Evolutionary conservation across 2,113 vertebrate genomes (phyloP), one percentile per base, ranked within the genome.

Genomic region (Chrysochloris asiatica): DNA sequence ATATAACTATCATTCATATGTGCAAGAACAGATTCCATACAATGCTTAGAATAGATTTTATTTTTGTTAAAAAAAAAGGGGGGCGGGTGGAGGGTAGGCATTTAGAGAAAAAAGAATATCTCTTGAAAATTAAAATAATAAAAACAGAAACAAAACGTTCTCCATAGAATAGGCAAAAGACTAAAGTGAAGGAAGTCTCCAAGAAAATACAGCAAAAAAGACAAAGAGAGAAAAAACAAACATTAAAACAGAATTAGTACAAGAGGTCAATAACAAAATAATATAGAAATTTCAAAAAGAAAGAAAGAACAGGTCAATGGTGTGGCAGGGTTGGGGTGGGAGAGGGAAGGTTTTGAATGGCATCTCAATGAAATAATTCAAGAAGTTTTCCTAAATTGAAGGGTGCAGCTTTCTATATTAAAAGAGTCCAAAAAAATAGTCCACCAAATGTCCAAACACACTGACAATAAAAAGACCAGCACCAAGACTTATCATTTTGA

Each of bases 11-110:
- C 38, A 63, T 48, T n/a, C 61, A n/a, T 36, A 82, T n/a, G n/a
- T 9, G 48, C 71, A 86, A 72, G 61, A 81, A 89, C 19, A 63
- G 14, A 85, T 17, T 78, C 54, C 52, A n/a, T n/a, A n/a, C n/a
- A n/a, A n/a, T 77, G 48, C 14, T 85, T 77, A 88, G 28, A 81
- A 82, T 41, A 78, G 65, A 72, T 83, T 85, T n/a, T 92, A 48
- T 14, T 61, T 50, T 14, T 47, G 76, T n/a, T 43, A 13, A 63
- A 63, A 63, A 21, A 33, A 76, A 21, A 12, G 36, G 4, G 4
- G 36, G 22, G n/a, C n/a, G n/a, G n/a, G n/a, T n/a, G n/a, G n/a
- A n/a, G n/a, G 38, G n/a, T 3, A 69, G n/a, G n/a, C 28, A 67
- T 80, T 86, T 56, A 13, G 26, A 65, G 22, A 38, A 56, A 21